Conservation (phyloP, 2,888 invertebrate genomes). For the Dermolepida albohirtum region DNA sequence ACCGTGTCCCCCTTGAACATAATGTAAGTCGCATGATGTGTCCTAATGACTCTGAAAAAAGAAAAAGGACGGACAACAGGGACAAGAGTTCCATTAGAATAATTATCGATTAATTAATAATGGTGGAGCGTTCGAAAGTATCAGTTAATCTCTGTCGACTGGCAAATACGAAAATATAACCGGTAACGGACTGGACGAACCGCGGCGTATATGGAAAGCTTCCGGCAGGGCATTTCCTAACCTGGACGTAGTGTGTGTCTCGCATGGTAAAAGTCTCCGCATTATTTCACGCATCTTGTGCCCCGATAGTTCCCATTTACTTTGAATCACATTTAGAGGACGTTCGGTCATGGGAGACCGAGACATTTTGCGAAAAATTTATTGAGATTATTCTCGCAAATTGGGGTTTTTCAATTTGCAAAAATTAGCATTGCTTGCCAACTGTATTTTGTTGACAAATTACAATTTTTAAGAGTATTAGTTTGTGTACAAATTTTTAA, state of each 20-base stretch:
- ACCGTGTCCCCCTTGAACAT: not conserved
- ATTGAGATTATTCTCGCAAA: no score
- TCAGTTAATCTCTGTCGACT: conserved; percentile 36
- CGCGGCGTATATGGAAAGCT: conserved; percentile 49
- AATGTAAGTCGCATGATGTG: conserved; percentile 16
- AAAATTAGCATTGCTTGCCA: no score
- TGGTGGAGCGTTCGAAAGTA: conserved; percentile 25
- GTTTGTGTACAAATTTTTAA: no score
- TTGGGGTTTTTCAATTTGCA: no score
- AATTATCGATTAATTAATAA: conserved; percentile 37
- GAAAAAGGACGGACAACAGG: conserved; percentile 19
- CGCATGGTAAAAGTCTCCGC: conserved; percentile 47
- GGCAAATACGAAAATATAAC: conserved; percentile 40
- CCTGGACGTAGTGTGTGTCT: conserved; percentile 46
- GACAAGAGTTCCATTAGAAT: conserved; percentile 27
- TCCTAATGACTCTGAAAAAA: conserved; percentile 18
- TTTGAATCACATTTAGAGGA: conserved; percentile 17
- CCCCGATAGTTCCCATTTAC: conserved; percentile 21
- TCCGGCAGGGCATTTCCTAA: conserved; percentile 52
- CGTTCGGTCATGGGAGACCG: not conserved
- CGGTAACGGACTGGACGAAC: conserved; percentile 45
- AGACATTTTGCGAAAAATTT: not conserved
- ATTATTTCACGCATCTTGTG: conserved; percentile 47
- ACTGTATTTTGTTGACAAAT: no score
- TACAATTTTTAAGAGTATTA: no score